Percentiles rank a stretch among this genome's conserved stretches.
phyloP scores from a whole-genome alignment of 2,113 vertebrate species.

The Atractosteus spatula region DNA sequence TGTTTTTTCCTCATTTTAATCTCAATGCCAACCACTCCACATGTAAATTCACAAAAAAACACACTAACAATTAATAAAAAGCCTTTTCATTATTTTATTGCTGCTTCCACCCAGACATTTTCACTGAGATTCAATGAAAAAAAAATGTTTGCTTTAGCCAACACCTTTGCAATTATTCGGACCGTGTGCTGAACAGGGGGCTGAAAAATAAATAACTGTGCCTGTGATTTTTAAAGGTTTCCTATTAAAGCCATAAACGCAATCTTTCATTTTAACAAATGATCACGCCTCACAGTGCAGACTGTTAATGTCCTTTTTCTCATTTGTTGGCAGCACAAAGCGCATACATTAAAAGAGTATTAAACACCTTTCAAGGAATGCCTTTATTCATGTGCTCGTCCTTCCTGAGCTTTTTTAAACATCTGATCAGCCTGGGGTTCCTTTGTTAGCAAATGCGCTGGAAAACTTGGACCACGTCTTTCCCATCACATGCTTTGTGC shows the following conservation, averaged over 20 bases:
- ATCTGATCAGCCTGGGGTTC: slow-evolving; percentile 1
- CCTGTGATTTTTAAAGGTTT: background rate
- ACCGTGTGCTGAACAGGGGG: background rate
- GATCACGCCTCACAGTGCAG: background rate
- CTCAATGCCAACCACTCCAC: background rate
- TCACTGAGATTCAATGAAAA: no score
- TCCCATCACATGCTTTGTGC: slow-evolving; percentile 62
- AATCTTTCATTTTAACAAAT: slow-evolving; percentile 1
- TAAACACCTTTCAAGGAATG: background rate
- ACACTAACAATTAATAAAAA: no score
- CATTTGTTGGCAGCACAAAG: background rate
- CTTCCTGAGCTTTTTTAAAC: background rate
- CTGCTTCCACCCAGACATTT: no score
- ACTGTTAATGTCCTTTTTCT: background rate
- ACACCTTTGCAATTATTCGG: background rate
- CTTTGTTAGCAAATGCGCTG: slow-evolving; percentile 9
- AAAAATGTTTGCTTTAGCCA: background rate
- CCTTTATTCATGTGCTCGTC: slow-evolving; percentile 5
- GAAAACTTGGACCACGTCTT: slow-evolving; percentile 7
- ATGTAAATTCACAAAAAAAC: background rate
- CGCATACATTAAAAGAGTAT: slow-evolving; percentile 2
- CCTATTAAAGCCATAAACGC: background rate
- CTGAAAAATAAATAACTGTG: background rate
- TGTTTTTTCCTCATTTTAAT: background rate
- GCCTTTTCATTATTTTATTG: no score